These are phyloP conservation scores for Percopsis transmontana DNA, from an alignment of 2,113 vertebrate species.

Conservation along the genomic window DNA sequence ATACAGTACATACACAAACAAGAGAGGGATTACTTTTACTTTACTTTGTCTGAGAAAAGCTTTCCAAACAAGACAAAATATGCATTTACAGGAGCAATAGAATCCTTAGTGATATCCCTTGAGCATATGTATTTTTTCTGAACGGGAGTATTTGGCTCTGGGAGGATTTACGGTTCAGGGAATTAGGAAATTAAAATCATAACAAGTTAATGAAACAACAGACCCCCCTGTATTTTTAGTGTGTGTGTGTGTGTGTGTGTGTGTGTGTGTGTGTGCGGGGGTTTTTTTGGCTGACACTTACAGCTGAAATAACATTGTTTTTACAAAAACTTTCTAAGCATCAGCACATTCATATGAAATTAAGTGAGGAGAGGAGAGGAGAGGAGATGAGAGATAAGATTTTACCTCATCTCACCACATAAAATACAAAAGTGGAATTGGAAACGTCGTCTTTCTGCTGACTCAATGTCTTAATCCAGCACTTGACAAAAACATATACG, in stretches of 20 bases:
- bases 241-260: no score
- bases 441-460: no score
- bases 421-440: slow-evolving; percentile 5
- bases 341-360: neutral
- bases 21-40: slow-evolving; percentile 23
- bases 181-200: neutral
- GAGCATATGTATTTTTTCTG: neutral
- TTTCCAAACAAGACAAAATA: slow-evolving; percentile 5
- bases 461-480: no score
- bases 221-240: neutral
- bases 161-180: neutral
- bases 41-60: slow-evolving; percentile 6
- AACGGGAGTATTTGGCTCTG: neutral
- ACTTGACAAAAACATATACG: no score
- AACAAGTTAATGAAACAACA: neutral
- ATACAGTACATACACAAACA: slow-evolving; percentile 11
- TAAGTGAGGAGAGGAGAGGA: neutral
- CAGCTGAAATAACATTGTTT: neutral
- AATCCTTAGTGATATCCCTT: neutral
- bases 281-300: neutral
- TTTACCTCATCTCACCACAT: slow-evolving; percentile 5
- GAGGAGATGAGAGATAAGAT: neutral
- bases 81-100: neutral
- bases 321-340: neutral
- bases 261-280: no score